These are phyloP conservation scores for Aphaenogaster ashmeadi DNA, from an alignment of 1,140 invertebrate genomes.

Conservation along the genomic window DNA sequence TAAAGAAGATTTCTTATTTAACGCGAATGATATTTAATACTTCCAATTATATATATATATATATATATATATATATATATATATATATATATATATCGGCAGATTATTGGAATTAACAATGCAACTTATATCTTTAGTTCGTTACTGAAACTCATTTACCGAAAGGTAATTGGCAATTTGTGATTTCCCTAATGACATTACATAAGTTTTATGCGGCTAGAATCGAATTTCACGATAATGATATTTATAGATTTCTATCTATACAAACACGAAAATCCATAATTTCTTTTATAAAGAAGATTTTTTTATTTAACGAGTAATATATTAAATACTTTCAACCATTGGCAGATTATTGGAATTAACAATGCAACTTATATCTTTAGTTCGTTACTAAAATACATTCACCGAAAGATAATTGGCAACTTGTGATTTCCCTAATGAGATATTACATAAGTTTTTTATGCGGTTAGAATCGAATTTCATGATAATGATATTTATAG, in stretches of 20 bases:
- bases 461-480: no score
- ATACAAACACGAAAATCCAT: neutral
- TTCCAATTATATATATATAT: no score
- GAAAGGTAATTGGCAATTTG: neutral
- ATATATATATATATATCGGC: no score
- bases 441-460: neutral
- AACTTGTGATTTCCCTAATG: conserved; percentile 1
- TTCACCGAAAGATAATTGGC: neutral
- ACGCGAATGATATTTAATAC: neutral
- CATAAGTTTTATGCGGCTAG: no score
- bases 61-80: no score
- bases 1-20: neutral
- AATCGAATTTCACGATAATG: no score
- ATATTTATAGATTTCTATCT: neutral
- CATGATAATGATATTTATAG: no score
- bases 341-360: neutral
- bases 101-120: neutral
- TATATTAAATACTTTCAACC: neutral
- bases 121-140: no score
- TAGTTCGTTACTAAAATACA: neutral
- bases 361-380: neutral
- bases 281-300: neutral
- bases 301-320: neutral
- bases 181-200: no score
- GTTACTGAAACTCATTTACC: neutral